These are phyloP conservation scores for Psittacara wagleri DNA, from an alignment of 2,113 vertebrate species.

Conservation along the genomic window DNA sequence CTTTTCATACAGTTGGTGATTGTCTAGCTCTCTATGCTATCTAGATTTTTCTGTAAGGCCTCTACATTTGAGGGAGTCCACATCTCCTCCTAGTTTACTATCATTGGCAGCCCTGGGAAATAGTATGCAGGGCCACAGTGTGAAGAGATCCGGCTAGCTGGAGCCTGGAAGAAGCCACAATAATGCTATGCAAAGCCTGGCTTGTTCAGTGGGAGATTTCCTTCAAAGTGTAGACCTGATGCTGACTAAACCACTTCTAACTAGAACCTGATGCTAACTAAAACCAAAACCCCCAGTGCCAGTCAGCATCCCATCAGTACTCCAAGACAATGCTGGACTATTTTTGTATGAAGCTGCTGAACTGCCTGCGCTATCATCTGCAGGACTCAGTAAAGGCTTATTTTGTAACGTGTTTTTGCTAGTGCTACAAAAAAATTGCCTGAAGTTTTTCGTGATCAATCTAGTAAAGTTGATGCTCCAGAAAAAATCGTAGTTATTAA, in stretches of 20 bases:
- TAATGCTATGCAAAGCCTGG: not conserved
- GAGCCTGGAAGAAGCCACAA: not conserved
- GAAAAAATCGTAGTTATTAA: accelerated
- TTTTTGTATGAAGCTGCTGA: not conserved
- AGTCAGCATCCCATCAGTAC: not conserved
- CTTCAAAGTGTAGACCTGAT: not conserved
- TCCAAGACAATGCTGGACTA: not conserved
- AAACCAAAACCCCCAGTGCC: not conserved
- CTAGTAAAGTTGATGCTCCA: not conserved
- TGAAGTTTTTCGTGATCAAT: not conserved
- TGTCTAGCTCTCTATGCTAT: not conserved
- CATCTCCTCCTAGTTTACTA: not conserved
- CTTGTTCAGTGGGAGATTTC: not conserved
- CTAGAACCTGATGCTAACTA: not conserved
- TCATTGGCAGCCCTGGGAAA: not conserved
- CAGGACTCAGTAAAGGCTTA: not conserved
- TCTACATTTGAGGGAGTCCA: not conserved
- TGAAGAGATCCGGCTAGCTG: not conserved
- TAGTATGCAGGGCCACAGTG: not conserved
- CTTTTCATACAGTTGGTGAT: not conserved
- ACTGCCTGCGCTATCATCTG: not conserved
- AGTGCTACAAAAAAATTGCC: not conserved
- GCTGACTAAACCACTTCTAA: not conserved
- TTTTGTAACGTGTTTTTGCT: not conserved
- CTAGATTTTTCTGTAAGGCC: not conserved